Conservation (phyloP, 2,797 vertebrate genomes). For the Glossophaga mutica region DNA sequence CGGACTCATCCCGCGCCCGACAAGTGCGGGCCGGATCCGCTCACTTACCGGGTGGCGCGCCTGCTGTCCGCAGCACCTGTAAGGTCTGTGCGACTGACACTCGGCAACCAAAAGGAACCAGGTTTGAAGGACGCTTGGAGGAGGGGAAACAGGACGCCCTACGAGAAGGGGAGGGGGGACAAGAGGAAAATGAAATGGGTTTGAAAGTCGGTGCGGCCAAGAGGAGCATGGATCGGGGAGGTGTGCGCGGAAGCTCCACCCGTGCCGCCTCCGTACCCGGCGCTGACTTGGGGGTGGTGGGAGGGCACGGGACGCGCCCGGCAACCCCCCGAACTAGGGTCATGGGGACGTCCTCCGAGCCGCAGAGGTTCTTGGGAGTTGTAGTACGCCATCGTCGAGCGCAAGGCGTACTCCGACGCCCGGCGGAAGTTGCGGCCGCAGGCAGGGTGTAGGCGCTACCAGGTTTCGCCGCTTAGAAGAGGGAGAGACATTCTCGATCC, state of each 20-base stretch:
- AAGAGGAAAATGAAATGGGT: background rate
- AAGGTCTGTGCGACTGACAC: too few relatives aligned
- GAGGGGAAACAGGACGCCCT: background rate
- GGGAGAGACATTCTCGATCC: background rate
- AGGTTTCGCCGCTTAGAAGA: background rate
- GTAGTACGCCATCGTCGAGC: background rate
- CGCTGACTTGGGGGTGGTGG: too few relatives aligned
- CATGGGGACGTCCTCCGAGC: accelerated
- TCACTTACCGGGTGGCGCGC: background rate
- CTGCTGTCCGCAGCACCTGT: background rate
- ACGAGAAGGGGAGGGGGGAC: too few relatives aligned
- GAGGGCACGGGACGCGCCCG: too few relatives aligned
- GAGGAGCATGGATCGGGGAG: background rate
- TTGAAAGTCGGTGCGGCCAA: background rate
- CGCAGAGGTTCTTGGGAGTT: background rate
- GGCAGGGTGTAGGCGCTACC: background rate
- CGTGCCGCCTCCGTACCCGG: too few relatives aligned
- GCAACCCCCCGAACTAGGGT: accelerated
- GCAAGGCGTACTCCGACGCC: accelerated
- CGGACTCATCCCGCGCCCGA: background rate
- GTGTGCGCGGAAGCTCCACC: too few relatives aligned
- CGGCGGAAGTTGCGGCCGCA: background rate
- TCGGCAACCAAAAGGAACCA: too few relatives aligned
- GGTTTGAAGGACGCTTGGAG: background rate
- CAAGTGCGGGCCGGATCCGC: background rate